Evolutionary conservation across 2,113 vertebrate genomes (phyloP), one percentile per base, ranked within the genome.

Genomic region (Amblyopsis rosae): DNA sequence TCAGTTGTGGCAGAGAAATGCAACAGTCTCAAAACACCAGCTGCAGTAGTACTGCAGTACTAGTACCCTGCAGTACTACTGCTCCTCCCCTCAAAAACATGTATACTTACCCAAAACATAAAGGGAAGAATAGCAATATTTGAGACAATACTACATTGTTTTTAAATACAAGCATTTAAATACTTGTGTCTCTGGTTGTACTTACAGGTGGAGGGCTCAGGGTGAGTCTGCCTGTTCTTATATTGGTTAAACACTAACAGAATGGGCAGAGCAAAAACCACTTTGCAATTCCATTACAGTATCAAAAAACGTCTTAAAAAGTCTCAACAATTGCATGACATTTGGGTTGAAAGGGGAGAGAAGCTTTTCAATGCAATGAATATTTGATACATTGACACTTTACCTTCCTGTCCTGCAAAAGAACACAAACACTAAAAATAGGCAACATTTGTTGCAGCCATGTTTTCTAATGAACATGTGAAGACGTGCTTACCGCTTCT

Each of bases 201-300:
- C 98, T 98, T 98, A 98, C 97, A 98, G 95, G 87, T 56, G 74
- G 93, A 95, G 95, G 95, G 94, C 95, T 96, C 94, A 95, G 92
- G 94, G 96, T 93, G 95, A 94, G 87, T 95, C 94, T 94, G 95
- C 94, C 93, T 93, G 94, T 93, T 93, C 85, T 88, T 75, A 86
- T 68, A 76, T 90, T 94, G 94, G 94, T 93, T 95, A 94, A 92
- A 96, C 93, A 95, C 95, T 94, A 94, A 96, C 94, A 96, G 93
- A 96, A 95, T 90, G 92, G 94, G 95, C 92, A 96, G 93, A 95
- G 93, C 94, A 95, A 94, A 94, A 92, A 91, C 77, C n/a, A 9
- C 91, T 92, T 89, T 90, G 91, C 88, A 94, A 63, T 88, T 19
- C 89, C 60, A 94, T 94, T 94, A 94, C 79, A 45, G 75, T 68